Evolutionary conservation across 2,113 vertebrate genomes (phyloP), one percentile per base, ranked within the genome.

Genomic region (Syngnathus floridae): DNA sequence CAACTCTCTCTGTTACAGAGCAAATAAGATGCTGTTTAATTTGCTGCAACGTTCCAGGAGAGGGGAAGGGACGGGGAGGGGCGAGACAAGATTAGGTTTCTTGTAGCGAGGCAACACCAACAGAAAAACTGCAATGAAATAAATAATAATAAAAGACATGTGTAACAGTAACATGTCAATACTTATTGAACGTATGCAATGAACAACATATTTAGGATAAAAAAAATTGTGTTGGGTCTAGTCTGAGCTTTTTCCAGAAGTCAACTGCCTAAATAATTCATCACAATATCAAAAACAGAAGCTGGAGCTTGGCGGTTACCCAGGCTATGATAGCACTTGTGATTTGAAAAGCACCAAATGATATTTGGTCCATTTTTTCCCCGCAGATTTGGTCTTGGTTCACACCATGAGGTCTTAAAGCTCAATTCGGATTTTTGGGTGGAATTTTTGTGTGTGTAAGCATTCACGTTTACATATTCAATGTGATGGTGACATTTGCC

Each of bases 11-110:
- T 35, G 59, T 77, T 72, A 81, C 77, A 81, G 59, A 80, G 78
- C 77, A 86, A 85, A 86, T 68, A 71, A 73, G 70, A 74, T 68
- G 81, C 64, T 36, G 76, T 85, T 81, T 81, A 74, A 87, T 84
- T 84, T 82, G 78, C 82, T 79, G 79, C 83, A 78, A 67, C 58
- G 48, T 78, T 72, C 79, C 64, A 75, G 73, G 57, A 22, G 76
- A 45, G 65, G 17, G 67, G 22, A 41, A 41, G 11, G 58, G 65
- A 31, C 0, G n/a, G 55, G 37, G 77, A 35, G 22, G 66, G 63
- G 36, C 19, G 31, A 12, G 73, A 70, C 69, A 40, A 62, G 61
- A 46, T 59, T 60, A 58, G 51, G 36, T 78, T 76, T 77, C 55
- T 71, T 79, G 70, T 78, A 77, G 69, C 37, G 14, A 76, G 68